Evolutionary conservation across 2,113 vertebrate species (phyloP).

Genomic region (Cephalopholis sonnerati): DNA sequence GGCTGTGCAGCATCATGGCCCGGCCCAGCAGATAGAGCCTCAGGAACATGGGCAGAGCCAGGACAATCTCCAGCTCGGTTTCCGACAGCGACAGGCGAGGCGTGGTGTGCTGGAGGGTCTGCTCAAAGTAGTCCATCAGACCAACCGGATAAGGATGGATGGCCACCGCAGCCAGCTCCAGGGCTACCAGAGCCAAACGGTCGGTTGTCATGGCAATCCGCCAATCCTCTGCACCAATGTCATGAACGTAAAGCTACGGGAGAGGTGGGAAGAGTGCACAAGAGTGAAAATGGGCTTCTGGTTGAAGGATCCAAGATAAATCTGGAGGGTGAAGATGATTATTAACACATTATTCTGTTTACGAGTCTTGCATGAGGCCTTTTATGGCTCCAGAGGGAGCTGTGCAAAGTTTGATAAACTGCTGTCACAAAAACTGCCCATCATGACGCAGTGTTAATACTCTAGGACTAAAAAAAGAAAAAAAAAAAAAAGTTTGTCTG

Average conservation of each 20-base stretch:
- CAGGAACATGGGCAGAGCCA: conserved; percentile 97
- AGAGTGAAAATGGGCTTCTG: background rate
- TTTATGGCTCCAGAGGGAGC: too few relatives aligned
- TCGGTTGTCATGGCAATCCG: conserved; percentile 94
- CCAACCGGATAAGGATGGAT: conserved; percentile 92
- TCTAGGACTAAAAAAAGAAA: background rate
- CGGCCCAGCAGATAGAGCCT: conserved; percentile 94
- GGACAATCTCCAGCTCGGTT: conserved; percentile 92
- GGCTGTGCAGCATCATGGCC: conserved; percentile 95
- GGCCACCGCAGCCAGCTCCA: conserved; percentile 92
- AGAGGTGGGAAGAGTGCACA: background rate
- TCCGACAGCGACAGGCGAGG: conserved; percentile 84
- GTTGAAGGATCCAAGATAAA: background rate
- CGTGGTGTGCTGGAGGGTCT: conserved; percentile 86
- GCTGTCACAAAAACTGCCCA: too few relatives aligned
- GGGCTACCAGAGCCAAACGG: conserved; percentile 89
- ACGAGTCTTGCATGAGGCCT: background rate
- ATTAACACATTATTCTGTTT: background rate
- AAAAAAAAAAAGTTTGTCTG: background rate
- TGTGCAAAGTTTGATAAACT: background rate
- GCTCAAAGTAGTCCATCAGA: conserved; percentile 79
- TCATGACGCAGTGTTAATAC: background rate
- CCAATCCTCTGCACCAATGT: conserved; percentile 95
- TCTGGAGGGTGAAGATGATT: background rate
- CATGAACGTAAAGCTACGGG: conserved; percentile 93